These are phyloP conservation scores for Triplophysa bombifrons DNA, from an alignment of 2,797 vertebrate species.

Conservation along the genomic window DNA sequence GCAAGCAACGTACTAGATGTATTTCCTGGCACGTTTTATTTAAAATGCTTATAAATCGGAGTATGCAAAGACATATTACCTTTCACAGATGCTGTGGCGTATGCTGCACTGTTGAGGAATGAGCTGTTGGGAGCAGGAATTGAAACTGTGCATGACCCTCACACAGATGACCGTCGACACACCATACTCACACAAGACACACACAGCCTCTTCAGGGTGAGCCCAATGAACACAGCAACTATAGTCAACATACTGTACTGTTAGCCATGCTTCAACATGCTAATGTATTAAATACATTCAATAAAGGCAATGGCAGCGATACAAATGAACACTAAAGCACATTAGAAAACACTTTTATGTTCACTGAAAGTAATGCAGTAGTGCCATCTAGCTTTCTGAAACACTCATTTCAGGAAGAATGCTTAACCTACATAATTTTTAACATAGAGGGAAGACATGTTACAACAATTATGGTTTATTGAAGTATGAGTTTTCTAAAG, in stretches of 20 bases:
- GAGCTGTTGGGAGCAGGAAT: constrained; percentile 81
- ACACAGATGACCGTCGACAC: constrained; percentile 76
- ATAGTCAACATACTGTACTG: neutral
- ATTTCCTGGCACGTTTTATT: neutral
- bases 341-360: no score
- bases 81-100: constrained; percentile 77
- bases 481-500: no score
- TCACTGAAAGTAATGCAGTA: neutral
- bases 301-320: neutral
- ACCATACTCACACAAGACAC: constrained; percentile 72
- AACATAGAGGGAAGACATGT: neutral
- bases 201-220: constrained; percentile 80
- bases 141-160: constrained; percentile 77
- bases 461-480: no score
- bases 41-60: neutral
- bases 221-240: neutral
- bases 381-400: neutral
- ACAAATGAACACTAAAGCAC: neutral
- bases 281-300: neutral
- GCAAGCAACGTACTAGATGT: neutral
- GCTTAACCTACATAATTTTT: neutral
- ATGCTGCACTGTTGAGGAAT: constrained; percentile 81
- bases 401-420: neutral
- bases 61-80: neutral
- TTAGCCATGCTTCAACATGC: neutral